phyloP scores from a whole-genome alignment of 2,888 invertebrate species.

The Fragum sueziense region DNA sequence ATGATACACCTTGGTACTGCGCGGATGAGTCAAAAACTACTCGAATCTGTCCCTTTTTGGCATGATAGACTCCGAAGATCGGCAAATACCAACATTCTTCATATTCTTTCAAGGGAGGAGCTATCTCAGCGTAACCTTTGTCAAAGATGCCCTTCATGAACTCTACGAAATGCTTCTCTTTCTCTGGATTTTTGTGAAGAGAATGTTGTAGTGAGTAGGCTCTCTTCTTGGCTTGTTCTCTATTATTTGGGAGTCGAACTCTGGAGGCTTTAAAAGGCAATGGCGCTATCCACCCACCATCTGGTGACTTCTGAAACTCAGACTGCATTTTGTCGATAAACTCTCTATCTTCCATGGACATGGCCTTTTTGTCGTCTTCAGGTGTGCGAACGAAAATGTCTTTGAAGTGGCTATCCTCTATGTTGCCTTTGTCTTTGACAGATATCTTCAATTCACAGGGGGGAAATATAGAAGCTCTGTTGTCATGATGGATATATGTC shows the following conservation, averaged over 20 bases:
- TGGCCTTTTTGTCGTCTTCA: background rate
- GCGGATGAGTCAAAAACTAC: constrained; percentile 58
- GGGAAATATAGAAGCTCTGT: no score
- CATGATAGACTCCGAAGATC: background rate
- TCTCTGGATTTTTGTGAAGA: background rate
- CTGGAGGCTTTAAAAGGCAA: background rate
- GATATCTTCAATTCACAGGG: no score
- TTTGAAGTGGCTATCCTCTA: no score
- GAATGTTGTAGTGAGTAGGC: background rate
- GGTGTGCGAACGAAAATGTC: background rate
- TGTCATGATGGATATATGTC: background rate
- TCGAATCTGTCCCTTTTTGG: constrained; percentile 29
- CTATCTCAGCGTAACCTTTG: background rate
- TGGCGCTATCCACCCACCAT: background rate
- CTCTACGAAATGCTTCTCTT: background rate
- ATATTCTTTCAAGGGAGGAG: background rate
- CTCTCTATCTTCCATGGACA: no score
- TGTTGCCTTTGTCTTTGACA: no score
- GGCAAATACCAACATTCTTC: background rate
- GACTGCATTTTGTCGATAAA: no score
- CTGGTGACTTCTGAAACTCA: no score
- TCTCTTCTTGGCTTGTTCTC: background rate
- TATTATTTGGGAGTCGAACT: background rate
- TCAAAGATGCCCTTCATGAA: background rate
- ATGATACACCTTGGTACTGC: constrained; percentile 42